Conservation (phyloP, 1,140 invertebrate species). For the Drosophila micromelanica region DNA sequence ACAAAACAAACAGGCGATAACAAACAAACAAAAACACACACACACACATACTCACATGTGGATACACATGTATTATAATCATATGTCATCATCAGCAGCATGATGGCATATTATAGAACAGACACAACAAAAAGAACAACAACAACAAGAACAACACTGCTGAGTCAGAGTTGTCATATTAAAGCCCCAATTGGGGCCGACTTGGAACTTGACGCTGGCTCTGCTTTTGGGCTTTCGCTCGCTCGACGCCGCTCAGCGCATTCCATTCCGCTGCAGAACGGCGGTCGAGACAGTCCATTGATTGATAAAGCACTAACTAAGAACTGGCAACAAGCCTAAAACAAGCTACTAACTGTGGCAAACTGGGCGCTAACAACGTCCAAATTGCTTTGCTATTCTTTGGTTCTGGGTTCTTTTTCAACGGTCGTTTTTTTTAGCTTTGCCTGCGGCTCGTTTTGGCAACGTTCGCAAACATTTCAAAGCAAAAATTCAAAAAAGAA, state of each 20-base stretch:
- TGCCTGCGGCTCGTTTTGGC: no score
- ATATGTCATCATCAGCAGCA: constrained; percentile 69
- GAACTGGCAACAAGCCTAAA: constrained; percentile 18
- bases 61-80: constrained; percentile 16
- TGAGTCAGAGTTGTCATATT: constrained; percentile 62
- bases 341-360: constrained; percentile 16
- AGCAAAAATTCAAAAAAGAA: constrained; percentile 23
- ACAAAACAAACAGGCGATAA: constrained; percentile 60
- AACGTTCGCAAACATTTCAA: constrained; percentile 4
- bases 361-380: background rate
- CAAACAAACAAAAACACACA: constrained; percentile 52
- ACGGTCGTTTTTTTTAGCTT: constrained; percentile 16
- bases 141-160: constrained; percentile 11
- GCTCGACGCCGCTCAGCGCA: constrained; percentile 27
- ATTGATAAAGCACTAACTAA: constrained; percentile 37
- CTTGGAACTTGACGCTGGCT: constrained; percentile 3
- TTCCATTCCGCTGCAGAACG: constrained; percentile 77
- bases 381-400: constrained; percentile 32
- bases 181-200: constrained; percentile 36
- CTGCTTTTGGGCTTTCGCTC: constrained; percentile 48
- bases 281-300: constrained; percentile 44
- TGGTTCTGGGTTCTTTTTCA: constrained; percentile 22
- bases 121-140: constrained; percentile 2
- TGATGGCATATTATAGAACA: constrained; percentile 58
- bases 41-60: constrained; percentile 18